These are phyloP conservation scores for Lichenostomus cassidix DNA, from an alignment of 2,113 vertebrate species.

Conservation along the genomic window DNA sequence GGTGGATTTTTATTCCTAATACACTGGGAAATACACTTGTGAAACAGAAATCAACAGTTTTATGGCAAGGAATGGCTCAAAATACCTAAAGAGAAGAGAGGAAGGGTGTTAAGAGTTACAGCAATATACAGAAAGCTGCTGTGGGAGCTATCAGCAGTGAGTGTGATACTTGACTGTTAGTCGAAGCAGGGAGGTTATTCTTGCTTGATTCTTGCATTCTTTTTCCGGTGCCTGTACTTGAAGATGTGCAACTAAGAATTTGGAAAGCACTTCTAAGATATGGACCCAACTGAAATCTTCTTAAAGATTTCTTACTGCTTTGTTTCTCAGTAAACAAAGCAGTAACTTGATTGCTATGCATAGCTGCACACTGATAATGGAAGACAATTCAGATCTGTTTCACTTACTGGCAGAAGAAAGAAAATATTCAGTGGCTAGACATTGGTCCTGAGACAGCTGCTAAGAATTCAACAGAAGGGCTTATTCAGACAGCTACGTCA, in stretches of 20 bases:
- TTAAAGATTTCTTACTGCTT: no score
- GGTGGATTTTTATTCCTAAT: neutral
- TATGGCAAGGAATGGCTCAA: neutral
- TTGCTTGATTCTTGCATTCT: neutral
- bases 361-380: neutral
- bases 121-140: neutral
- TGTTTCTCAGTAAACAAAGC: neutral
- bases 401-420: neutral
- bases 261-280: neutral
- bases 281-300: neutral
- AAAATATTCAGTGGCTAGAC: neutral
- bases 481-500: neutral
- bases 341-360: neutral
- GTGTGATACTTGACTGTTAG: neutral
- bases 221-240: neutral
- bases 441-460: neutral
- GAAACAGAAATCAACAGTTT: neutral
- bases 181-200: neutral
- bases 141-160: neutral
- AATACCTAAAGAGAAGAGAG: neutral
- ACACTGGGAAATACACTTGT: neutral
- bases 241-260: neutral
- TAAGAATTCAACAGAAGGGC: neutral
- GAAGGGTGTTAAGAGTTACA: neutral
- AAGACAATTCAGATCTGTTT: neutral